These are phyloP conservation scores for Heliconius himera DNA, from an alignment of 1,140 invertebrate genomes.

Conservation along the genomic window DNA sequence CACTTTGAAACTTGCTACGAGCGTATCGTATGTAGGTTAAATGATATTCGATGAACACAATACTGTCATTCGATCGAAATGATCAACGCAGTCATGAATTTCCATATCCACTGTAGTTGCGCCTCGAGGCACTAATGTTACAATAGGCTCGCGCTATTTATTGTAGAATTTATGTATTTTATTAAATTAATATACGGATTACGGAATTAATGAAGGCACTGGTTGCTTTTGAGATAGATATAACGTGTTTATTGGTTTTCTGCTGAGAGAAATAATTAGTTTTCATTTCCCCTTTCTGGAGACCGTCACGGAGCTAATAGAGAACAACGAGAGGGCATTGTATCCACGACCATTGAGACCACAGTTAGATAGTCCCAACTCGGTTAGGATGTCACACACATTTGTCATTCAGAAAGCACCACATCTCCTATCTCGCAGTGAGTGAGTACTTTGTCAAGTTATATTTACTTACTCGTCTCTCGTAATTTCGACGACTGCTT, in stretches of 20 bases:
- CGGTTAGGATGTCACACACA: too few species aligned
- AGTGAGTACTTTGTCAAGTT: background rate
- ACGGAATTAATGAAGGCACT: too few species aligned
- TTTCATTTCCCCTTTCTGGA: too few species aligned
- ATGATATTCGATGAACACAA: constrained; percentile 3
- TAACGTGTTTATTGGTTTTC: too few species aligned
- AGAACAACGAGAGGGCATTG: too few species aligned
- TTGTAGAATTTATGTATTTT: too few species aligned
- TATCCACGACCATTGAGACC: too few species aligned
- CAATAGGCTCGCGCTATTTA: background rate
- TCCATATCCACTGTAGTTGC: background rate
- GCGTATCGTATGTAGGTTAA: background rate
- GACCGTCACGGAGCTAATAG: too few species aligned
- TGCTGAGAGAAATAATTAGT: too few species aligned
- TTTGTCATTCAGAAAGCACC: background rate
- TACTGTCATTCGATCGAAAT: background rate
- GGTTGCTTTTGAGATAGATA: too few species aligned
- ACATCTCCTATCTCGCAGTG: background rate
- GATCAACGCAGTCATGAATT: background rate
- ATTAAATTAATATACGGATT: too few species aligned
- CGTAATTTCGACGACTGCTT: background rate
- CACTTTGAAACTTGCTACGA: background rate
- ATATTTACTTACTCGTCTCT: background rate
- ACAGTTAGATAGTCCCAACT: too few species aligned
- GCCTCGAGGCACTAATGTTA: background rate